These are phyloP conservation scores for Brachionichthys hirsutus DNA, from an alignment of 2,113 vertebrate species.

Conservation along the genomic window DNA sequence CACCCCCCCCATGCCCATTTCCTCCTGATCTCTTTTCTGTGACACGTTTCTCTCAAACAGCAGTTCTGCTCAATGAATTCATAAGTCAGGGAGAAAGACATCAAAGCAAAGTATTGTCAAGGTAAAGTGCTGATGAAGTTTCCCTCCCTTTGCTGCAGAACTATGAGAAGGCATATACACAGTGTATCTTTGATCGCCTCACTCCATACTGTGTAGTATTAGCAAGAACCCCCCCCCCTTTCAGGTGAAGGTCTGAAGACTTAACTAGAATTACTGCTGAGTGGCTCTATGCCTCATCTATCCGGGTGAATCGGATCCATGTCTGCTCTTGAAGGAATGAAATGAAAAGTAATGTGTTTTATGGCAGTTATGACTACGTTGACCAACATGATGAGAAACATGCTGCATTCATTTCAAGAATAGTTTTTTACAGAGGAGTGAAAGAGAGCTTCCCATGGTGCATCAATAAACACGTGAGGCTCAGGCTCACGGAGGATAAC, in stretches of 20 bases:
- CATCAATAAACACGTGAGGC: background rate
- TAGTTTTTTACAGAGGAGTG: too few relatives aligned
- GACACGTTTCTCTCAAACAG: constrained; percentile 75
- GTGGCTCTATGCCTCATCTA: background rate
- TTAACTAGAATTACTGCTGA: background rate
- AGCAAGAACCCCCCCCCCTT: constrained; percentile 44
- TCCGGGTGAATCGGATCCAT: background rate
- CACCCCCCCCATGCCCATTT: constrained; percentile 36
- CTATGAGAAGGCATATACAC: constrained; percentile 57
- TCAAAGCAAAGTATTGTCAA: constrained; percentile 72
- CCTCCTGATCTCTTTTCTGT: constrained; percentile 30
- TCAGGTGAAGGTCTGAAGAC: constrained; percentile 45
- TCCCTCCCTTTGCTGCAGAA: constrained; percentile 46
- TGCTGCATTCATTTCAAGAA: too few relatives aligned
- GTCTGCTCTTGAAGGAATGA: background rate
- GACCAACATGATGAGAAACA: too few relatives aligned
- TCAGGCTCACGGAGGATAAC: background rate
- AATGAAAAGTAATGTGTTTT: too few relatives aligned
- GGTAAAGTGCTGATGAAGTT: constrained; percentile 78
- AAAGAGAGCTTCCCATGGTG: too few relatives aligned
- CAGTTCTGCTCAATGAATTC: constrained; percentile 76
- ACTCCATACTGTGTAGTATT: constrained; percentile 22
- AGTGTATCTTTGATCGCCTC: constrained; percentile 51
- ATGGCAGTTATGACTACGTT: too few relatives aligned
- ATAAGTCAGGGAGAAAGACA: constrained; percentile 71